Evolutionary conservation across 2,113 vertebrate genomes (phyloP).

Genomic region (Microcebus murinus): DNA sequence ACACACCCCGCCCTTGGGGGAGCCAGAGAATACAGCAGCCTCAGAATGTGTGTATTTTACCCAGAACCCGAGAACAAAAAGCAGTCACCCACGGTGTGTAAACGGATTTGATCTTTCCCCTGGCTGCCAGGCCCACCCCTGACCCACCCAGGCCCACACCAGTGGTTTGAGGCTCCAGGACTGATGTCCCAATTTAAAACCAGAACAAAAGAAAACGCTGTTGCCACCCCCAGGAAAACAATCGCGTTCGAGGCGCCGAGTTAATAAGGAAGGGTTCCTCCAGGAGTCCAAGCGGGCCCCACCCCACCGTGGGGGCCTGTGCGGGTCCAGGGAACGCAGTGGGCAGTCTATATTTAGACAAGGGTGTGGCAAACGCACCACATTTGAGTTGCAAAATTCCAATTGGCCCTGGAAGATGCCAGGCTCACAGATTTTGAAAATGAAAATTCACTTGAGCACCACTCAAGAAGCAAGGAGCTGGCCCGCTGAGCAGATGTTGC

Average conservation of each 20-base stretch:
- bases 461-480: background rate
- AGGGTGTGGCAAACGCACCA: background rate
- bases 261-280: background rate
- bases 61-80: conserved; percentile 53
- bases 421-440: background rate
- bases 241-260: background rate
- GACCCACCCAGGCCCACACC: background rate
- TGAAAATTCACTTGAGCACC: background rate
- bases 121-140: background rate
- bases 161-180: background rate
- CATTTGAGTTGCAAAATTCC: conserved; percentile 48
- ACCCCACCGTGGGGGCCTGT: background rate
- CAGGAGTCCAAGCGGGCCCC: background rate
- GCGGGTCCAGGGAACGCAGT: background rate
- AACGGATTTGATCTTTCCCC: background rate
- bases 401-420: background rate
- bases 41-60: conserved; percentile 46
- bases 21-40: background rate
- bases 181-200: background rate
- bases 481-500: background rate
- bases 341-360: conserved; percentile 53
- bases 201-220: background rate
- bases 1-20: background rate
- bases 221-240: background rate
- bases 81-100: conserved; percentile 14